Evolutionary conservation across 2,888 invertebrate species (phyloP).

Genomic region (Therioaphis trifolii): DNA sequence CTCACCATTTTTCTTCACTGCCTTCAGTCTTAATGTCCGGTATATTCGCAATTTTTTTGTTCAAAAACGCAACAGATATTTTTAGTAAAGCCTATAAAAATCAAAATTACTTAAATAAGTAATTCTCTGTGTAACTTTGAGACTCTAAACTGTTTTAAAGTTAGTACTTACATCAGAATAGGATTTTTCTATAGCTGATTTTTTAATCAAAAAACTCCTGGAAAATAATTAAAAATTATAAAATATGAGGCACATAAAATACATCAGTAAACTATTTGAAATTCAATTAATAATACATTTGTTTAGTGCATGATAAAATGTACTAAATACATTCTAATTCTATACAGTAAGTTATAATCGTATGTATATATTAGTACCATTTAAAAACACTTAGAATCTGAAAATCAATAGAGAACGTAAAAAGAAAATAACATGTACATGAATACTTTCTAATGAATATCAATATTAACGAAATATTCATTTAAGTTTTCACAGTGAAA

Average conservation of each 20-base stretch:
- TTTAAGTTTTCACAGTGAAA: too few relatives aligned
- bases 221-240: conserved; percentile 67
- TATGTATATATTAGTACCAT: too few relatives aligned
- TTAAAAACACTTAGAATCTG: too few relatives aligned
- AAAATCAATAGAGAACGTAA: too few relatives aligned
- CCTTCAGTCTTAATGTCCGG: conserved; percentile 91
- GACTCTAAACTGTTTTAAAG: too few relatives aligned
- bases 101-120: not conserved
- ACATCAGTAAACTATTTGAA: conserved; percentile 1
- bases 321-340: too few relatives aligned
- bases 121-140: too few relatives aligned
- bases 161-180: conserved; percentile 84
- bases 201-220: conserved; percentile 87
- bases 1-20: conserved; percentile 89
- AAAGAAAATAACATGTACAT: too few relatives aligned
- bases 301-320: too few relatives aligned
- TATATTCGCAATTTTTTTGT: conserved; percentile 93
- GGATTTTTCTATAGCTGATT: conserved; percentile 92
- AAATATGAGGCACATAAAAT: not conserved
- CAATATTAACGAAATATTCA: too few relatives aligned
- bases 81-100: conserved; percentile 83
- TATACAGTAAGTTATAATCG: too few relatives aligned
- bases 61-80: conserved; percentile 89
- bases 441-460: too few relatives aligned
- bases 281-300: not conserved